Conservation (phyloP, 2,888 invertebrate species). For the Nomada lathburiana region DNA sequence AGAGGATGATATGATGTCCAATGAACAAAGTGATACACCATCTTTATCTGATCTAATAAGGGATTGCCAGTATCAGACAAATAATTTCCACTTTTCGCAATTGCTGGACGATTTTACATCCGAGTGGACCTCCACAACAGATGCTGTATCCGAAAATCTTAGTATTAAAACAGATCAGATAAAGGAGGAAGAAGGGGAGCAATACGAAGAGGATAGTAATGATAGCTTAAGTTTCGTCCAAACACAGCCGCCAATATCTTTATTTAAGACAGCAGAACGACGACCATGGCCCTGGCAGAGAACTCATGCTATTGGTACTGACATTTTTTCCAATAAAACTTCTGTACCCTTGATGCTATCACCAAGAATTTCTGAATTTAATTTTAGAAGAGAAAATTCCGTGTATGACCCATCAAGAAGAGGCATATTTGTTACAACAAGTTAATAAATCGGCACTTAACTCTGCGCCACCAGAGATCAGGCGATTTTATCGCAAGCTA, state of each 20-base stretch:
- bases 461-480: slow-evolving; percentile 77
- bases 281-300: slow-evolving; percentile 85
- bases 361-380: background rate
- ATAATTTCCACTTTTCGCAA: slow-evolving; percentile 69
- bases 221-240: slow-evolving; percentile 73
- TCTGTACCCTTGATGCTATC: background rate
- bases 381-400: slow-evolving; percentile 73
- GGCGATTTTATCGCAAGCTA: slow-evolving; percentile 87
- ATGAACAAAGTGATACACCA: slow-evolving; percentile 66
- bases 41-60: slow-evolving; percentile 76
- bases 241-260: slow-evolving; percentile 74
- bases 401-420: slow-evolving; percentile 85
- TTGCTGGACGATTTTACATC: slow-evolving; percentile 73
- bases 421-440: slow-evolving; percentile 83
- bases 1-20: slow-evolving; percentile 74
- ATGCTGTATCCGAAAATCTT: slow-evolving; percentile 56
- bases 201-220: slow-evolving; percentile 73
- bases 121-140: slow-evolving; percentile 72
- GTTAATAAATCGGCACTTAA: slow-evolving; percentile 75
- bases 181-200: slow-evolving; percentile 78
- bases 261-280: slow-evolving; percentile 81
- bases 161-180: slow-evolving; percentile 78
- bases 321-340: background rate
- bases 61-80: slow-evolving; percentile 72
- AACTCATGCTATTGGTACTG: slow-evolving; percentile 60